A percentile compares a stretch with the other conserved stretches of the same genome.
These are phyloP conservation scores for Sinocyclocheilus anshuiensis DNA, from an alignment of 2,113 vertebrate genomes.

Conservation along the genomic window DNA sequence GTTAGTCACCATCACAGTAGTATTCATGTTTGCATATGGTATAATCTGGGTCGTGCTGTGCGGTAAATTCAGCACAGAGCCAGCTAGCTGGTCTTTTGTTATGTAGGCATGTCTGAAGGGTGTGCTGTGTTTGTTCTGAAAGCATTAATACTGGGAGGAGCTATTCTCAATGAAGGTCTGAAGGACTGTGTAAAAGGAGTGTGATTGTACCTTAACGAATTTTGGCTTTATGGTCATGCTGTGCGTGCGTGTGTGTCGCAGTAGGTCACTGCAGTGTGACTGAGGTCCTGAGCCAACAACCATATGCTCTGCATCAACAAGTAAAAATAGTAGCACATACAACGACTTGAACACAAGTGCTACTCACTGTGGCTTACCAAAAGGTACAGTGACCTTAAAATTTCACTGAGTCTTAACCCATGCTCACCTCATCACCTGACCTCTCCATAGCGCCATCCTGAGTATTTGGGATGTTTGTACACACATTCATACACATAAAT, in stretches of 20 bases:
- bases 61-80: neutral
- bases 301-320: conserved; percentile 16
- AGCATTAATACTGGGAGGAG: conserved; percentile 12
- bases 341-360: neutral
- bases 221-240: neutral
- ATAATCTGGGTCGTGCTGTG: neutral
- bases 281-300: neutral
- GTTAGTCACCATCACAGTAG: neutral
- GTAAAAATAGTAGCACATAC: conserved; percentile 7
- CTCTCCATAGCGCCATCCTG: neutral
- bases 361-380: neutral
- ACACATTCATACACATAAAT: neutral
- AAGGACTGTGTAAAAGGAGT: neutral
- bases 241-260: neutral
- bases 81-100: neutral
- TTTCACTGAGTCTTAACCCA: neutral
- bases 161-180: neutral
- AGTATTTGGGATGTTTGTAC: neutral
- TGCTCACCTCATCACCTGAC: neutral
- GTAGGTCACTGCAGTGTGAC: conserved; percentile 16
- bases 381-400: neutral
- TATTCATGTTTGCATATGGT: neutral
- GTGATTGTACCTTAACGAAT: neutral
- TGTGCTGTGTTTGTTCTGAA: neutral
- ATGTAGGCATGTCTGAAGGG: conserved; percentile 9